These are phyloP conservation scores for Calycopis cecrops DNA, from an alignment of 1,140 invertebrate species.

Conservation along the genomic window DNA sequence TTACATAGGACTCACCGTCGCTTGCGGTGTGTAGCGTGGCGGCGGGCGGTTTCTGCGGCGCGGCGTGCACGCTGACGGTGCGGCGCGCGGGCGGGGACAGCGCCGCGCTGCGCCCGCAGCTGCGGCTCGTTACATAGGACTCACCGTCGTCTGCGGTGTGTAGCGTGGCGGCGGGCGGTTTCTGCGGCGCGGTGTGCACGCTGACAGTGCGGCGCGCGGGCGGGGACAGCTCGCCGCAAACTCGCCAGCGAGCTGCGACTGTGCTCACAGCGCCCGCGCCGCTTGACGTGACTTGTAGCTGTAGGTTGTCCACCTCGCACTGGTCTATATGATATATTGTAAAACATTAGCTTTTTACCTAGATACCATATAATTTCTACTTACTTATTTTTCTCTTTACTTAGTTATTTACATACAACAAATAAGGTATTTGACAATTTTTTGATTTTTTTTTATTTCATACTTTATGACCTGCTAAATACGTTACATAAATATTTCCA, in stretches of 20 bases:
- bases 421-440: too few species aligned
- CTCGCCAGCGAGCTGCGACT: conserved; percentile 48
- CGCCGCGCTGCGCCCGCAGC: too few species aligned
- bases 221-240: conserved; percentile 54
- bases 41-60: neutral
- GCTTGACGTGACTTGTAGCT: conserved; percentile 30
- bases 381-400: too few species aligned
- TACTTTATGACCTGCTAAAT: too few species aligned
- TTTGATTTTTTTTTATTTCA: too few species aligned
- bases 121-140: neutral
- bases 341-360: too few species aligned
- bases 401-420: too few species aligned
- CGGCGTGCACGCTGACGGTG: too few species aligned
- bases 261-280: conserved; percentile 25
- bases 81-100: too few species aligned
- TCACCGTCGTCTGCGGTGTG: conserved; percentile 24
- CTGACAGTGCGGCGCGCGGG: conserved; percentile 21
- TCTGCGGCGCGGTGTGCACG: conserved; percentile 24
- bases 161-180: conserved; percentile 2
- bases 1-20: conserved; percentile 21
- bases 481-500: too few species aligned
- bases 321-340: conserved; percentile 42
- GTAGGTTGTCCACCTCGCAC: conserved; percentile 49
- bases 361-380: too few species aligned
- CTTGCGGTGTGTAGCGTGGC: neutral